These are phyloP conservation scores for Talpa occidentalis DNA, from an alignment of 2,113 vertebrate genomes.

Conservation along the genomic window DNA sequence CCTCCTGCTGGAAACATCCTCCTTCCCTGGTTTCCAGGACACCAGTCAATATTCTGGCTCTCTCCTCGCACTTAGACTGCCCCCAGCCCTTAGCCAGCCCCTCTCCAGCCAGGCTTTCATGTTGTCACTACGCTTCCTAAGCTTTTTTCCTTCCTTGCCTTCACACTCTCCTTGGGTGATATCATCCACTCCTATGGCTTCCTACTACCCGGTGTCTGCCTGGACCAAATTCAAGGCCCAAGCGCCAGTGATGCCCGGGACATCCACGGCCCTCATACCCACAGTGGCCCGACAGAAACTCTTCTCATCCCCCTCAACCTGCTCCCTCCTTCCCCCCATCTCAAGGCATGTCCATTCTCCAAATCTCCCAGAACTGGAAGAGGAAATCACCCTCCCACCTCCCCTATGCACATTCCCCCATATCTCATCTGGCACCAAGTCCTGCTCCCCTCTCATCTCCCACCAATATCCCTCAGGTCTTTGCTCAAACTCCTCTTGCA, in stretches of 20 bases:
- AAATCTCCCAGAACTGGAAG: neutral
- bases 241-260: neutral
- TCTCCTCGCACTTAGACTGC: fast-evolving
- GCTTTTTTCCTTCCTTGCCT: neutral
- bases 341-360: neutral
- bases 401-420: neutral
- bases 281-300: neutral
- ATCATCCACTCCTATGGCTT: neutral
- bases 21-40: neutral
- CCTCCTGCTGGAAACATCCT: neutral
- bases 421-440: neutral
- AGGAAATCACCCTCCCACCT: neutral
- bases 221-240: neutral
- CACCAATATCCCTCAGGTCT: neutral
- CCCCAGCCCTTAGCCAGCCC: neutral
- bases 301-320: neutral
- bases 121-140: neutral
- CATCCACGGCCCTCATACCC: neutral
- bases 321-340: too few relatives aligned
- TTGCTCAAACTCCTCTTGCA: neutral
- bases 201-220: neutral
- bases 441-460: neutral
- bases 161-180: neutral
- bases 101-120: neutral
- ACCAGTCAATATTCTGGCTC: fast-evolving